Conservation (phyloP, 2,888 invertebrate species). For the Luperina testacea region DNA sequence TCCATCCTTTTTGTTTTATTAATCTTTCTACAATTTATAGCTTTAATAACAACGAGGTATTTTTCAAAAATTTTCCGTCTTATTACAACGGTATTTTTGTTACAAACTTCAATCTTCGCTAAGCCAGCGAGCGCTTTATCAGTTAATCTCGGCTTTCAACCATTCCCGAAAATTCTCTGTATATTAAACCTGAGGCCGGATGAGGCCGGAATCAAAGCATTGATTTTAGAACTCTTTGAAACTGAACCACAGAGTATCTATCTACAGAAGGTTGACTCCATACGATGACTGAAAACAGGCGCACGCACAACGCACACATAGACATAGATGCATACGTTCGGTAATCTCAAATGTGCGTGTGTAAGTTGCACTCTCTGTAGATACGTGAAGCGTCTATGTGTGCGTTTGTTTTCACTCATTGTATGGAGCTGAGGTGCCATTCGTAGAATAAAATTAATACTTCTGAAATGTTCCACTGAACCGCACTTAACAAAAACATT, state of each 20-base stretch:
- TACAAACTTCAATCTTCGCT: constrained; percentile 21
- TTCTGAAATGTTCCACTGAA: not conserved
- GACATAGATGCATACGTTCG: not conserved
- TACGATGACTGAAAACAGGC: too few species aligned
- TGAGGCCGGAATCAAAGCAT: constrained; percentile 24
- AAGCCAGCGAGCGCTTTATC: constrained; percentile 22
- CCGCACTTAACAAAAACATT: not conserved
- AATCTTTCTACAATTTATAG: not conserved
- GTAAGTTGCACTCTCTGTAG: not conserved
- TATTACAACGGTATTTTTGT: constrained; percentile 8
- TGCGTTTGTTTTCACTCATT: not conserved
- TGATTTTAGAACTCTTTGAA: constrained; percentile 41
- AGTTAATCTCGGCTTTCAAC: constrained; percentile 38
- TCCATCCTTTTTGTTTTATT: not conserved
- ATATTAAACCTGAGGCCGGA: constrained; percentile 45
- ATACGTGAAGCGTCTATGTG: not conserved
- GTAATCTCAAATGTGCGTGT: not conserved
- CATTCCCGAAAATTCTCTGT: constrained; percentile 38
- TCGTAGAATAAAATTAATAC: not conserved
- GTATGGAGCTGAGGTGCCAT: not conserved
- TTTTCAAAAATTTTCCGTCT: not conserved
- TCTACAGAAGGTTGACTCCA: not conserved
- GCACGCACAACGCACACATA: not conserved
- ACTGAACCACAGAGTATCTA: not conserved
- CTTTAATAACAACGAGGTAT: not conserved